Evolutionary conservation across 2,888 invertebrate species (phyloP).

Genomic region (Pogonocherus hispidulus): DNA sequence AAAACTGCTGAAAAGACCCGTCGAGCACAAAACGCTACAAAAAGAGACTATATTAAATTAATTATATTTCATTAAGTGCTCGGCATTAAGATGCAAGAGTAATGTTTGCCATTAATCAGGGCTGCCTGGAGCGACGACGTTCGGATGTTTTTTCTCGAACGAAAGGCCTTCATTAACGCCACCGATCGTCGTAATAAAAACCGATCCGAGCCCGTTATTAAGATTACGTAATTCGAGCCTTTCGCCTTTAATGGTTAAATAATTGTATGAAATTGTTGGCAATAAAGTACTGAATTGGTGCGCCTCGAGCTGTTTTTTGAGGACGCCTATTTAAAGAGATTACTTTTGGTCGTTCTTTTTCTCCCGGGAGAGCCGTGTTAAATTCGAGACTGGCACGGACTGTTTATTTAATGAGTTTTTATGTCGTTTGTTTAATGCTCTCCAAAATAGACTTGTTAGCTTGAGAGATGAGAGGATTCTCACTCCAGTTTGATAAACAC

Average conservation of each 20-base stretch:
- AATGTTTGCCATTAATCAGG: slow-evolving; percentile 32
- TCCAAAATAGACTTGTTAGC: neutral
- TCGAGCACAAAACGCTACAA: slow-evolving; percentile 11
- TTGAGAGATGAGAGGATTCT: neutral
- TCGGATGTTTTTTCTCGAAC: slow-evolving; percentile 32
- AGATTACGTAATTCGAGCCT: slow-evolving; percentile 45
- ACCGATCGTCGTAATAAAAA: slow-evolving; percentile 39
- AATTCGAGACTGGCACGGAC: slow-evolving; percentile 3
- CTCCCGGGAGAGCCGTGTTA: neutral
- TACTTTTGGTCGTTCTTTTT: slow-evolving; percentile 7
- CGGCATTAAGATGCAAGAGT: slow-evolving; percentile 33
- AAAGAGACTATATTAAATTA: slow-evolving; percentile 28
- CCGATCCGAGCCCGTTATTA: slow-evolving; percentile 39
- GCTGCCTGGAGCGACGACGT: slow-evolving; percentile 31
- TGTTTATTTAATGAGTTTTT: slow-evolving; percentile 12
- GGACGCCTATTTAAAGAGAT: slow-evolving; percentile 20
- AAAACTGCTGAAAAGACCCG: neutral
- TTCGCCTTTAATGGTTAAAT: slow-evolving; percentile 38
- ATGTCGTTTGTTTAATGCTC: neutral
- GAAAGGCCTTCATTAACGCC: slow-evolving; percentile 39
- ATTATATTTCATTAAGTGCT: slow-evolving; percentile 31
- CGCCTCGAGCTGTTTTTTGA: slow-evolving; percentile 20
- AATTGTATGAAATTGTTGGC: slow-evolving; percentile 39
- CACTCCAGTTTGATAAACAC: no score
- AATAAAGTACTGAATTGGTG: slow-evolving; percentile 28